Evolutionary conservation across 2,797 vertebrate species (phyloP).

Genomic region (Limnodromus scolopaceus): DNA sequence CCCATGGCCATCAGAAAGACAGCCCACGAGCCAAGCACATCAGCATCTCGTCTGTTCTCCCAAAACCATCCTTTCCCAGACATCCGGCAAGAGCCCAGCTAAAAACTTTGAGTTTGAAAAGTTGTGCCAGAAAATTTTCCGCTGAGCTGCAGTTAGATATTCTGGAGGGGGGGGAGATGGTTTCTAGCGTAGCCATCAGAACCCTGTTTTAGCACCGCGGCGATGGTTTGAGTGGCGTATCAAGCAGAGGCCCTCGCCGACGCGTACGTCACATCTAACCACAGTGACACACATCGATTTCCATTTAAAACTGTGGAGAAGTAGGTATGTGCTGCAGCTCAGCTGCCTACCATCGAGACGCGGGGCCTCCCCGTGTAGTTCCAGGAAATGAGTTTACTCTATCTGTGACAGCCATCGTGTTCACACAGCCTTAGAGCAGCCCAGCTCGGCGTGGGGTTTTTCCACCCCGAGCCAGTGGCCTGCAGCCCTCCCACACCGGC

Average conservation of each 20-base stretch:
- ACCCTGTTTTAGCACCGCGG: neutral
- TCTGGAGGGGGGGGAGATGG: neutral
- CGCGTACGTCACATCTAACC: neutral
- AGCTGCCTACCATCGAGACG: neutral
- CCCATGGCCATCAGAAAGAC: accelerated
- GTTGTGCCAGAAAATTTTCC: neutral
- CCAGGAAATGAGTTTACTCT: conserved; percentile 71
- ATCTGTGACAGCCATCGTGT: conserved; percentile 51
- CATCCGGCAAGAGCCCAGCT: neutral
- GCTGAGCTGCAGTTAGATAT: neutral
- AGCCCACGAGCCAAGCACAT: accelerated
- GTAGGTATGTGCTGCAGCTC: neutral
- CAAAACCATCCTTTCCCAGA: neutral
- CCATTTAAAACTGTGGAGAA: conserved; percentile 16
- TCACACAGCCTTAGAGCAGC: neutral
- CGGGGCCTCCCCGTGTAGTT: neutral
- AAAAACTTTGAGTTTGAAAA: neutral
- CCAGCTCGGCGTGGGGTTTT: neutral
- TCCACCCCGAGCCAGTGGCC: accelerated
- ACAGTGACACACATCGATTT: conserved; percentile 41
- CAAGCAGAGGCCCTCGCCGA: neutral
- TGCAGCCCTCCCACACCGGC: neutral
- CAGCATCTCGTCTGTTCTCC: accelerated
- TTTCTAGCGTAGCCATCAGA: conserved; percentile 2
- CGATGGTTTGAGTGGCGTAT: neutral